Evolutionary conservation across 1,140 invertebrate species (phyloP), one percentile per base, ranked within the genome.

Genomic region (Aphelenchoides avenae): DNA sequence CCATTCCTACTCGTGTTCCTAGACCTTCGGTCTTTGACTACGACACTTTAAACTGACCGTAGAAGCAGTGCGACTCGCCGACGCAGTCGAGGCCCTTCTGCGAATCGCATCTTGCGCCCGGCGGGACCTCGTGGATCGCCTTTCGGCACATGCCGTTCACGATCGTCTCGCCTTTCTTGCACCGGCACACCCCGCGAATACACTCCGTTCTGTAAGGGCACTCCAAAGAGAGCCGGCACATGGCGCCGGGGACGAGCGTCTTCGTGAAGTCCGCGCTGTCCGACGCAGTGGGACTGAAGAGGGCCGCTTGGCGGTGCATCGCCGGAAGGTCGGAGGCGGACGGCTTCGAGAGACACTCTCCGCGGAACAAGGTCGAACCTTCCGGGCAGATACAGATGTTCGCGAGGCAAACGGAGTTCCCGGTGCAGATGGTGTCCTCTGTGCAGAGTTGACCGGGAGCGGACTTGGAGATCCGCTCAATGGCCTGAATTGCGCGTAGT

Each of bases 1-100:
- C n/a, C n/a, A n/a, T n/a, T n/a, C n/a, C n/a, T n/a, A n/a, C n/a
- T n/a, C n/a, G n/a, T n/a, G n/a, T n/a, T n/a, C n/a, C n/a, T n/a
- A n/a, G n/a, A n/a, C n/a, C n/a, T n/a, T n/a, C n/a, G n/a, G n/a
- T n/a, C n/a, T n/a, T n/a, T n/a, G n/a, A n/a, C n/a, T n/a, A 41
- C 7, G 0, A 41, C 26, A 40, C 18, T 20, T 20, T 20, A 40
- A 5, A 5, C 24, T 40, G 24, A 42, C 56, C 73, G 36, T 76
- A 72, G 30, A 75, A 57, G 37, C 71, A 73, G 15, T 62, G 55
- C 3, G 57, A 53, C 37, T 73, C 71, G 22, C 70, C 70, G 15
- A 73, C 49, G 46, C 71, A 73, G 31, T 73, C 68, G 1, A 68
- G 49, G 22, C 71, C 71, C n/a, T 73, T 73, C 33, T 52, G 47